Evolutionary conservation across 30 jellyfish, hydroid and myxozoan species (phyloP).

Genomic region (Cassiopea xamachana): DNA sequence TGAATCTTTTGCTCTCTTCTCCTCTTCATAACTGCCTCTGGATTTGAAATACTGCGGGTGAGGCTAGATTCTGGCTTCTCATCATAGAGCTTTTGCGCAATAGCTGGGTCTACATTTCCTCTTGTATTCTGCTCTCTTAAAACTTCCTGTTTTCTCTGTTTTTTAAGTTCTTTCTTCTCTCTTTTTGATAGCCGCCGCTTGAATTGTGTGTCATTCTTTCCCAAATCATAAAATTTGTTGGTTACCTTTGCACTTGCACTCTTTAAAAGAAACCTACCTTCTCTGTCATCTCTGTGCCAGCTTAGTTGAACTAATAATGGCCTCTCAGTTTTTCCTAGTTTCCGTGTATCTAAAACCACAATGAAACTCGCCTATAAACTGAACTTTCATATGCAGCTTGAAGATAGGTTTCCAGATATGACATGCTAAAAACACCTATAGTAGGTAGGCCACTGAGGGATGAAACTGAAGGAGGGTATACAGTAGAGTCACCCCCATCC

Average conservation of each 20-base stretch:
- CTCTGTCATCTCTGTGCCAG: constrained; percentile 99
- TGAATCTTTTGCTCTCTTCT: constrained; percentile 95
- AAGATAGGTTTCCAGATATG: too few species aligned
- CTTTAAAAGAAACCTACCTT: constrained; percentile 92
- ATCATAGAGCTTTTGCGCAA: constrained; percentile 79
- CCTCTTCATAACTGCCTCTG: constrained; percentile 96
- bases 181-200: constrained; percentile 91
- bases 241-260: constrained; percentile 86
- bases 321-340: constrained; percentile 75
- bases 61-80: constrained; percentile 95
- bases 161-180: constrained; percentile 87
- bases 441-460: too few species aligned
- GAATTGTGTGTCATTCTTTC: constrained; percentile 86
- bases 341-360: constrained; percentile 62
- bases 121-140: constrained; percentile 30
- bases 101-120: constrained; percentile 60
- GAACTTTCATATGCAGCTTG: too few species aligned
- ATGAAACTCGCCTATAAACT: too few species aligned
- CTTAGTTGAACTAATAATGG: constrained; percentile 92
- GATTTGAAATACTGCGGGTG: constrained; percentile 91
- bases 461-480: too few species aligned
- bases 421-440: too few species aligned
- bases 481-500: too few species aligned
- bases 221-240: constrained; percentile 75
- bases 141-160: constrained; percentile 79